Percentiles rank a stretch among this genome's conserved stretches.
Conservation (phyloP, 2,113 vertebrate genomes). For the Cavia porcellus region DNA sequence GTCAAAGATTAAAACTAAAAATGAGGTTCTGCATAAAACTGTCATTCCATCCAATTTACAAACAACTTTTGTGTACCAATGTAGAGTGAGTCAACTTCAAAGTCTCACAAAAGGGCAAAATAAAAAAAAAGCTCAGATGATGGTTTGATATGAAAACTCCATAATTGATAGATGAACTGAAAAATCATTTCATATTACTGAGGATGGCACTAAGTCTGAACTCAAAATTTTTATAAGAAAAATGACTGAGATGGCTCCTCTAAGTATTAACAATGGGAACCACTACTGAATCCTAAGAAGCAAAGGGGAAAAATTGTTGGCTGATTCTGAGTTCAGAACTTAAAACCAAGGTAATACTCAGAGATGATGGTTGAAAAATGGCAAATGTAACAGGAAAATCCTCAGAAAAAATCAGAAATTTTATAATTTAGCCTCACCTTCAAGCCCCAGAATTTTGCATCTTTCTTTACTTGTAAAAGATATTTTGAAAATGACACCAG, state of each 20-base stretch:
- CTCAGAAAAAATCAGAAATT: conserved; percentile 94
- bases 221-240: conserved; percentile 98
- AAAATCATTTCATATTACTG: conserved; percentile 94
- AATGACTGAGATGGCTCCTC: conserved; percentile 96
- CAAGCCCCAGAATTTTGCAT: conserved; percentile 60
- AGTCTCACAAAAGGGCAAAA: conserved; percentile 91
- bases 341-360: conserved; percentile 96
- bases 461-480: conserved; percentile 50
- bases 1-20: conserved; percentile 91
- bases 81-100: conserved; percentile 93
- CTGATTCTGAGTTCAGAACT: conserved; percentile 96
- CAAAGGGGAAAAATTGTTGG: conserved; percentile 95
- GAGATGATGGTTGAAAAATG: conserved; percentile 94
- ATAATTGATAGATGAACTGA: conserved; percentile 95
- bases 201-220: conserved; percentile 96
- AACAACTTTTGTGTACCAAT: conserved; percentile 89
- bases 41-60: conserved; percentile 94
- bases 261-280: conserved; percentile 97
- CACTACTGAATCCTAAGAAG: conserved; percentile 95
- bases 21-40: conserved; percentile 95
- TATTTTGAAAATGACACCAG: conserved; percentile 49
- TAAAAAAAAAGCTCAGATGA: conserved; percentile 93
- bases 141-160: conserved; percentile 98
- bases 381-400: conserved; percentile 92
- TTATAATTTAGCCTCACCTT: conserved; percentile 87